Percentiles rank a stretch among this genome's conserved stretches.
These are phyloP conservation scores for Struthio camelus DNA, from an alignment of 2,113 vertebrate genomes.

Conservation along the genomic window DNA sequence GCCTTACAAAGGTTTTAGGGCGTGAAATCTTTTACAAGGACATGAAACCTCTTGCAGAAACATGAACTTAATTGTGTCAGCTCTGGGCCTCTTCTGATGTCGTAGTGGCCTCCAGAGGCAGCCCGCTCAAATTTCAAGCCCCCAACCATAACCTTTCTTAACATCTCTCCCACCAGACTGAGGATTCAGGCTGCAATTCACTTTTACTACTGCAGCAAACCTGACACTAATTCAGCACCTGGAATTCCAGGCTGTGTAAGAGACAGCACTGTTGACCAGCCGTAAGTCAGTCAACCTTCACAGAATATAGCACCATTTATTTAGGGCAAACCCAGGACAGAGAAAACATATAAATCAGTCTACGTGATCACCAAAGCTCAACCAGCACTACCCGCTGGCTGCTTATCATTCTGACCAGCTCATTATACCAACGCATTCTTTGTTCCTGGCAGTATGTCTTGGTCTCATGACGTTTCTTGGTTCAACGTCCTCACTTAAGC, in stretches of 20 bases:
- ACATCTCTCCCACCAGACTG: background rate
- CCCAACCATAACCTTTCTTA: background rate
- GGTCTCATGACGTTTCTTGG: background rate
- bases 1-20: background rate
- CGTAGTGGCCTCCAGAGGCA: background rate
- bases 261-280: background rate
- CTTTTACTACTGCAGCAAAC: background rate
- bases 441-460: background rate
- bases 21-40: background rate
- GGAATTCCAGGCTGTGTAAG: accelerated
- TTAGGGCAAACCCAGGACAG: background rate
- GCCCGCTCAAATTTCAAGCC: background rate
- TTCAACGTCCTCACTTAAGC: background rate
- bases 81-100: background rate
- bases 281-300: background rate
- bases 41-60: background rate
- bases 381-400: background rate
- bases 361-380: background rate
- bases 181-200: background rate
- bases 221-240: background rate
- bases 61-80: background rate
- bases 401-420: background rate
- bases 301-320: background rate
- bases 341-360: background rate
- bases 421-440: background rate